A percentile compares a stretch with the other conserved stretches of the same genome.
Conservation (phyloP, 2,113 vertebrate genomes). For the Phrynocephalus versicolor region DNA sequence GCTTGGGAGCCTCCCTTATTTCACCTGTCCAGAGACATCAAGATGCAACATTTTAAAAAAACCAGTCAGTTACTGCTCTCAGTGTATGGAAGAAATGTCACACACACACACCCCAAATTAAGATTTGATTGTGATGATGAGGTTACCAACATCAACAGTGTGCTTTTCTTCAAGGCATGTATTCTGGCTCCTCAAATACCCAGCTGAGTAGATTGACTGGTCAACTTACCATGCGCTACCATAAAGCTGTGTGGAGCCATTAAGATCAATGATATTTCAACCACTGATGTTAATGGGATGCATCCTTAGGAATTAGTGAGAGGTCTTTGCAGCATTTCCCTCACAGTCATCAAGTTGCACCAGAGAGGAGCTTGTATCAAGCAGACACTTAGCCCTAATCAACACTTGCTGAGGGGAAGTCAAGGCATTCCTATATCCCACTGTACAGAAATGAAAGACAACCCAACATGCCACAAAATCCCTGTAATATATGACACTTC, state of each 20-base stretch:
- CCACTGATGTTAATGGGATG: not conserved
- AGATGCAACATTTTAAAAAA: constrained; percentile 8
- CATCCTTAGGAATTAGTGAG: not conserved
- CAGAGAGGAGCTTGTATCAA: not conserved
- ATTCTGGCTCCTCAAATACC: not conserved
- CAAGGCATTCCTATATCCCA: not conserved
- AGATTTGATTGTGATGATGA: not conserved
- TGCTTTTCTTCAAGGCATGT: not conserved
- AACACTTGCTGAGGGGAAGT: not conserved
- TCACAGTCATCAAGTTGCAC: not conserved
- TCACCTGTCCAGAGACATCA: not conserved
- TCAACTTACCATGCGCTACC: not conserved
- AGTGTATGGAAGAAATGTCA: not conserved
- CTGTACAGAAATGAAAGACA: not conserved
- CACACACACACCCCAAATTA: not conserved
- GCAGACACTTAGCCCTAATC: not conserved
- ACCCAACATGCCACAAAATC: not conserved
- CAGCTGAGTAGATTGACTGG: not conserved
- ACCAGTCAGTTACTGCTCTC: not conserved
- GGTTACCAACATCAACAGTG: not conserved
- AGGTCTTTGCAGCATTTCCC: not conserved
- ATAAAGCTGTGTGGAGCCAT: not conserved
- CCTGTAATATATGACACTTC: not conserved
- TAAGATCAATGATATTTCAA: not conserved
- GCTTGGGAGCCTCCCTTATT: not conserved